Evolutionary conservation across 2,797 vertebrate species (phyloP).

Genomic region (Podargus strigoides): DNA sequence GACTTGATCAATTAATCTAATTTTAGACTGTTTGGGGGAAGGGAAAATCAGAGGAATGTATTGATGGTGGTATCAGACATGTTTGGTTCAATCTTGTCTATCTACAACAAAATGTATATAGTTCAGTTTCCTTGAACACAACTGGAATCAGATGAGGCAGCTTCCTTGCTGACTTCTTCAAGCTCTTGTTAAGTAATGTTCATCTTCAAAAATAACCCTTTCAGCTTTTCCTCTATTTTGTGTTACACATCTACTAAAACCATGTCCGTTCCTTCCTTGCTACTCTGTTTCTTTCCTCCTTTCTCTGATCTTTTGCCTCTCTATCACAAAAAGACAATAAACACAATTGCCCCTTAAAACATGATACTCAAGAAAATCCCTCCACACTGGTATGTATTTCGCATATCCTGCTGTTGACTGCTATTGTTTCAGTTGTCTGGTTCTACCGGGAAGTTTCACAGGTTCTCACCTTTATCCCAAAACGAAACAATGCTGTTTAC

Average conservation of each 20-base stretch:
- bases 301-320: background rate
- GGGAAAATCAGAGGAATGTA: background rate
- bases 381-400: background rate
- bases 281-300: background rate
- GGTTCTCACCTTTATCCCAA: background rate
- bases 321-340: no score
- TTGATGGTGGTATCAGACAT: background rate
- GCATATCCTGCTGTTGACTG: background rate
- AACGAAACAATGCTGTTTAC: background rate
- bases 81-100: background rate
- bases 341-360: background rate
- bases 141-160: background rate
- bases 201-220: background rate
- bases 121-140: background rate
- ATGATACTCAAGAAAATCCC: background rate
- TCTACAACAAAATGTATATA: background rate
- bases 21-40: background rate
- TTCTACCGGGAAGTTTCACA: background rate
- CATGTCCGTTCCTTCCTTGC: background rate
- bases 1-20: conserved; percentile 5
- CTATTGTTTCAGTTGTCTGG: background rate
- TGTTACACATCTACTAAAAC: background rate
- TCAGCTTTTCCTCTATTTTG: background rate
- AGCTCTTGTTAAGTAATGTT: background rate
- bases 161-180: background rate